Evolutionary conservation across 2,888 invertebrate species (phyloP), one percentile per base, ranked within the genome.

Genomic region (Pyralis farinalis): DNA sequence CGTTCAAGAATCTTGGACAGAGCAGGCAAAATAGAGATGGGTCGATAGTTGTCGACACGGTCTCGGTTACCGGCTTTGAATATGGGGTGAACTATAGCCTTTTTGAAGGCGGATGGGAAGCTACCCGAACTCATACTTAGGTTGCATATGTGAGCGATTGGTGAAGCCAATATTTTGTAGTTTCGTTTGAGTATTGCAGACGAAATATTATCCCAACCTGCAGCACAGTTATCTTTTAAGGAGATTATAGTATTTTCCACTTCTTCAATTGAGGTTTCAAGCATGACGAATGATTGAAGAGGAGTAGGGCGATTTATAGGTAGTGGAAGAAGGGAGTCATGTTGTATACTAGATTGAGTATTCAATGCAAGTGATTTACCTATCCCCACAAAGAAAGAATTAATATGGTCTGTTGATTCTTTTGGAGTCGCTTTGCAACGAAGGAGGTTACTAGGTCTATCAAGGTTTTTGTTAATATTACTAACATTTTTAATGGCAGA

Each of bases 1-100:
- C 30, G 30, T 38, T 49, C 46, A n/a, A 46, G 27, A 10, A 49
- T 32, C 30, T 49, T 49, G 5, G 49, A 49, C 7, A 48, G 10
- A 16, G 39, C 12, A 6, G 45, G 34, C 3, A 48, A 29, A 9
- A 47, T 11, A 7, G 47, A 43, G n/a, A 45, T 43, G 1, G 45
- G 48, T 4, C 46, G 30, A 25, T 48, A 45, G 27, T 45, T 48
- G 27, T 28, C 41, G 12, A 45, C 32, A 36, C 10, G 8, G 10
- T 38, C 30, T 11, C 35, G 32, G 7, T 40, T 30, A 1, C 40
- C 40, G 0, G 7, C 0, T 12, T 34, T 40, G 21, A 20, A 22
- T n/a, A 40, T 11, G 5, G 40, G 34, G 1, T 11, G 6, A 8
- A 40, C 20, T 5, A 34, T 29, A 20, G n/a, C n/a, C 1, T 30